phyloP scores from a whole-genome alignment of 2,797 vertebrate genomes.

The Gymnothorax reevesii region DNA sequence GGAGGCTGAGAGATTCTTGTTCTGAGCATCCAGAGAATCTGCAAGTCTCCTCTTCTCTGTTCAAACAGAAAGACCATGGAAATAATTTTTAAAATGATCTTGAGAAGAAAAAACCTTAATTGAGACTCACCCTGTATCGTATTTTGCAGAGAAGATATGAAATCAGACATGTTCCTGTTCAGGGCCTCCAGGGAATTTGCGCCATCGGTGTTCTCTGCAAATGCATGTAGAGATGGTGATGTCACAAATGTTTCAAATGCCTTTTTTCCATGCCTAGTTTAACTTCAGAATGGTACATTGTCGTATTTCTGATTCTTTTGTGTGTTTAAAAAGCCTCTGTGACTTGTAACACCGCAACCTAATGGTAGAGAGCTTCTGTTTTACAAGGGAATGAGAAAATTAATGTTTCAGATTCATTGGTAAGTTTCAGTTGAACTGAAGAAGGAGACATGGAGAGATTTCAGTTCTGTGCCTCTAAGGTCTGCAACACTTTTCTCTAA shows the following conservation, averaged over 20 bases:
- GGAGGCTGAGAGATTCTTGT: not conserved
- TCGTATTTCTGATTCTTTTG: not conserved
- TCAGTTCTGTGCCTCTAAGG: not conserved
- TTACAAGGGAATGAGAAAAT: not conserved
- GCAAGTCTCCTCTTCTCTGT: not conserved
- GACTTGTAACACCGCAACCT: not conserved
- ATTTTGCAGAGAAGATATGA: not conserved
- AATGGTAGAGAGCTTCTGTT: not conserved
- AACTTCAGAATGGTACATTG: not conserved
- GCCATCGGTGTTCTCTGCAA: not conserved
- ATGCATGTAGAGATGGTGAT: too few relatives aligned
- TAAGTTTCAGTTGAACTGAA: not conserved
- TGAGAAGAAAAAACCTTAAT: too few relatives aligned
- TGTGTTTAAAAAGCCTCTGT: not conserved
- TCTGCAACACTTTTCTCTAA: not conserved
- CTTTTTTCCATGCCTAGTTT: not conserved
- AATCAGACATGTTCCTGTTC: not conserved
- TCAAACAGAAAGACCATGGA: too few relatives aligned
- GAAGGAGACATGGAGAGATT: not conserved
- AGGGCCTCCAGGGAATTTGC: constrained; percentile 8
- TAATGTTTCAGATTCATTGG: not conserved
- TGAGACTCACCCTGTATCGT: not conserved
- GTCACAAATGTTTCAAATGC: not conserved
- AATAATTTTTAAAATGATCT: too few relatives aligned
- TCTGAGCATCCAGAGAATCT: not conserved